Conservation (phyloP, 2,888 invertebrate species). For the Polydrusus tereticollis region DNA sequence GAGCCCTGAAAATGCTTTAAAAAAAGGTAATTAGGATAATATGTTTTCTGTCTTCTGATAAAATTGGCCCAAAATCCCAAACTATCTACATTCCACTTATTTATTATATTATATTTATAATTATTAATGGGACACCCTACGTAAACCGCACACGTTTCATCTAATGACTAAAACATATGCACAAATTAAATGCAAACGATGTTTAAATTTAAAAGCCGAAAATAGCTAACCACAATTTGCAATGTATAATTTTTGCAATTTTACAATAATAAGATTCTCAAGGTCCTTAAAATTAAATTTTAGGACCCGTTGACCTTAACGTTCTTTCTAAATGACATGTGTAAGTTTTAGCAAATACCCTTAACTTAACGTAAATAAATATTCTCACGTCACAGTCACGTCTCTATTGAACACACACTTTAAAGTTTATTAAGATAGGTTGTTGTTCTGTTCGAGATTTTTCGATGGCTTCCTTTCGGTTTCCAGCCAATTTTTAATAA, state of each 20-base stretch:
- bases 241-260: not conserved
- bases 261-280: slow-evolving; percentile 4
- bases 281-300: slow-evolving; percentile 19
- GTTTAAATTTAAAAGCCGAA: slow-evolving; percentile 13
- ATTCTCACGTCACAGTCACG: no score
- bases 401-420: no score
- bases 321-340: not conserved
- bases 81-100: no score
- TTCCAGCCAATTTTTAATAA: no score
- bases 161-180: slow-evolving; percentile 13
- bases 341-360: slow-evolving; percentile 1
- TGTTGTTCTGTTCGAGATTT: no score
- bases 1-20: no score
- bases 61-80: no score
- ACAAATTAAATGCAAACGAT: not conserved
- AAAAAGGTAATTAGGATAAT: no score
- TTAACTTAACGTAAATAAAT: not conserved
- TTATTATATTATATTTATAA: no score
- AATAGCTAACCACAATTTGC: slow-evolving; percentile 9
- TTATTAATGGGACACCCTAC: not conserved
- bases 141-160: not conserved
- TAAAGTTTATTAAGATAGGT: no score
- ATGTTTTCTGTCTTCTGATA: no score
- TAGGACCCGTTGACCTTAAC: slow-evolving; percentile 22
- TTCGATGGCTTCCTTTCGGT: no score